Percentiles rank a stretch among this genome's conserved stretches.
Conservation (phyloP, 2,113 vertebrate genomes). For the Sphaerodactylus townsendi region DNA sequence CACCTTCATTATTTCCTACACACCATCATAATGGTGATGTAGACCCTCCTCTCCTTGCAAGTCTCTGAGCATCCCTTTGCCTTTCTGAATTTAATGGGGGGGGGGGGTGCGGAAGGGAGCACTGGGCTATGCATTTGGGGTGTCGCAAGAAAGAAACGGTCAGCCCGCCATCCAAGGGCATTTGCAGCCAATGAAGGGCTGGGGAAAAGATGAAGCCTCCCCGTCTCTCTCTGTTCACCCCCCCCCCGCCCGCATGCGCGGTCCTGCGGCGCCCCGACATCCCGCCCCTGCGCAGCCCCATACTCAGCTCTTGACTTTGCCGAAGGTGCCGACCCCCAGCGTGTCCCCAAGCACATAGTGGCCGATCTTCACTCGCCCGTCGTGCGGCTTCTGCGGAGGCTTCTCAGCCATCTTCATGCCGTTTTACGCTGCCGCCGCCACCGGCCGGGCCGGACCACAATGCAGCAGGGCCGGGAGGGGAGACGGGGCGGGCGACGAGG, state of each 20-base stretch:
- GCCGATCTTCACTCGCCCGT: conserved; percentile 95
- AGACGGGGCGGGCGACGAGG: conserved; percentile 37
- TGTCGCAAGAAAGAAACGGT: too few species aligned
- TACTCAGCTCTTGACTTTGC: conserved; percentile 99
- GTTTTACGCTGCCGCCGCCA: neutral
- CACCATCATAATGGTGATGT: too few species aligned
- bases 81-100: too few species aligned
- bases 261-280: neutral
- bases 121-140: too few species aligned
- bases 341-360: conserved; percentile 96
- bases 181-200: too few species aligned
- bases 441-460: conserved; percentile 57
- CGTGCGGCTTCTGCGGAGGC: conserved; percentile 87
- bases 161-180: neutral
- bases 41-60: too few species aligned
- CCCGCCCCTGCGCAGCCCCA: conserved; percentile 9
- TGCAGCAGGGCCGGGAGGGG: conserved; percentile 65
- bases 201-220: neutral
- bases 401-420: conserved; percentile 93
- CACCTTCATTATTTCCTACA: too few species aligned
- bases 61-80: too few species aligned
- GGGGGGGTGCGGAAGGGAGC: neutral
- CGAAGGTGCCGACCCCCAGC: conserved; percentile 96
- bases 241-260: neutral
- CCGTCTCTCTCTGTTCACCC: neutral